Evolutionary conservation across 2,797 vertebrate genomes (phyloP).

Genomic region (Clamator glandarius): DNA sequence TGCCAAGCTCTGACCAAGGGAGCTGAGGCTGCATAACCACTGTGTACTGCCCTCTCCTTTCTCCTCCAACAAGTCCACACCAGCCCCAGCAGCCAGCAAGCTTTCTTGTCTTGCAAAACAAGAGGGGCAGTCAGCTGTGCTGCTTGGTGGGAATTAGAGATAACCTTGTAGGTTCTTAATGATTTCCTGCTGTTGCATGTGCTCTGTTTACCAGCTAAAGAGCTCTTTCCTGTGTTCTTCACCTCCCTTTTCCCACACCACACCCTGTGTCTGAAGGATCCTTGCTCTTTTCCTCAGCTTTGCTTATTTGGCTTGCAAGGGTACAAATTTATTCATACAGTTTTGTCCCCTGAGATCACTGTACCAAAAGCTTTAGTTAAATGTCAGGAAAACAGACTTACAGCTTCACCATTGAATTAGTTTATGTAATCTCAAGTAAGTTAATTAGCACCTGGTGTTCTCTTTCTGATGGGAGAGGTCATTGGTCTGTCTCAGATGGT

Average conservation of each 20-base stretch:
- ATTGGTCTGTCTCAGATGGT: background rate
- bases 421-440: background rate
- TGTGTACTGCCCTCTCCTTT: background rate
- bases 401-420: background rate
- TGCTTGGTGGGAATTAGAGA: slow-evolving; percentile 7
- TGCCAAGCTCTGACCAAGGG: background rate
- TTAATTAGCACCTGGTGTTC: slow-evolving; percentile 33
- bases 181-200: slow-evolving; percentile 37
- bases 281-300: background rate
- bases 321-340: background rate
- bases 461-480: background rate
- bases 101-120: slow-evolving; percentile 12
- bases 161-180: slow-evolving; percentile 17
- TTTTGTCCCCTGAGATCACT: background rate
- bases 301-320: background rate
- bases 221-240: slow-evolving; percentile 46
- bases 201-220: slow-evolving; percentile 48
- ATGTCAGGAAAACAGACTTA: background rate
- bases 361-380: background rate
- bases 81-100: background rate
- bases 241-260: slow-evolving; percentile 35
- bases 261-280: background rate
- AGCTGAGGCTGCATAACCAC: background rate
- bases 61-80: background rate
- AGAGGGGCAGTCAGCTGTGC: slow-evolving; percentile 21